phyloP scores from a whole-genome alignment of 37 sponge, comb jelly and placozoan genomes.

The Sycon ciliatum region DNA sequence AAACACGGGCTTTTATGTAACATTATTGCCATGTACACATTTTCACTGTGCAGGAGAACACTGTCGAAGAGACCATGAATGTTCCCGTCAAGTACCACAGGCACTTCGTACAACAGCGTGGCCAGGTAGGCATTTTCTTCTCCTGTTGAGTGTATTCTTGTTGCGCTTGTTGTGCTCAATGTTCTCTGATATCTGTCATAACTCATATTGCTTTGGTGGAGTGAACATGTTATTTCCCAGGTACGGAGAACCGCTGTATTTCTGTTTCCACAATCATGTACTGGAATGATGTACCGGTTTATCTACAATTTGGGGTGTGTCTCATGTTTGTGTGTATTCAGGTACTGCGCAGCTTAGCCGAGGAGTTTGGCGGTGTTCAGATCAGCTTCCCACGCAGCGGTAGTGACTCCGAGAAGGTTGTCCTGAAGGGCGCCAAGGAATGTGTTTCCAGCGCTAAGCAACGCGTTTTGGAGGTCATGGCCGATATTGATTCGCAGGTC shows the following conservation, averaged over 20 bases:
- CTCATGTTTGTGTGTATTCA: no score
- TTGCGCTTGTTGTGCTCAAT: neutral
- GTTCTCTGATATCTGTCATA: no score
- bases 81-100: slow-evolving; percentile 61
- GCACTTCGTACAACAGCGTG: slow-evolving; percentile 67
- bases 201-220: neutral
- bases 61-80: slow-evolving; percentile 54
- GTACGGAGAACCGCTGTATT: no score
- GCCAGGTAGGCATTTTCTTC: slow-evolving; percentile 44
- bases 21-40: neutral
- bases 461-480: slow-evolving; percentile 55
- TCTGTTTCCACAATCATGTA: no score
- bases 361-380: slow-evolving; percentile 66
- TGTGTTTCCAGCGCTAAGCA: slow-evolving; percentile 65
- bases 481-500: slow-evolving; percentile 72
- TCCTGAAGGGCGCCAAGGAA: slow-evolving; percentile 64
- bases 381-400: slow-evolving; percentile 68
- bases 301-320: no score
- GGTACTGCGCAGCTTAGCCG: slow-evolving; percentile 70
- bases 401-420: slow-evolving; percentile 52
- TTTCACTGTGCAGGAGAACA: slow-evolving; percentile 45
- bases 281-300: no score
- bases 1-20: neutral
- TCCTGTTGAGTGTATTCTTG: neutral
- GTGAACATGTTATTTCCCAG: neutral